Evolutionary conservation across 2,888 invertebrate genomes (phyloP), one percentile per base, ranked within the genome.

Genomic region (Drosophila parthenogenetica): DNA sequence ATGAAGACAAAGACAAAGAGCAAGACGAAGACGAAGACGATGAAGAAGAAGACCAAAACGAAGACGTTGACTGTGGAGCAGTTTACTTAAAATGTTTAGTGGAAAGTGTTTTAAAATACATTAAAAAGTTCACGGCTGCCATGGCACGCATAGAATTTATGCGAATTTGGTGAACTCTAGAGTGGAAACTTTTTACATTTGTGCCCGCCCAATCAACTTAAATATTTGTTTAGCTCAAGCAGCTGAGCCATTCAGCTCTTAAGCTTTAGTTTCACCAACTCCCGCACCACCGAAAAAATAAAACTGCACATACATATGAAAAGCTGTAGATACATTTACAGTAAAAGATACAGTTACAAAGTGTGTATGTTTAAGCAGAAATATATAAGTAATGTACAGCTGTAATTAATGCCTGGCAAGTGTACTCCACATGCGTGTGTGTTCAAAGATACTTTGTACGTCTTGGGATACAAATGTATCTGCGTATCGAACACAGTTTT

Each of bases 71-170:
- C 68, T 66, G 65, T 39, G 69, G 62, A 78, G 70, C 83, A 75
- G 83, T 85, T 85, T 81, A 89, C 88, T 81, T 89, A 87, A 86
- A 86, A 86, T 86, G 87, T 89, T 86, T 89, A 88, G 89, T 88
- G 89, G 89, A 87, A 87, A 87, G 86, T 87, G 89, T 87, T 87
- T 87, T 87, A 87, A 87, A 89, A 87, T 89, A 89, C 86, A 87
- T 87, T 87, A 87, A 87, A 88, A 87, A 87, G 87, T 87, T 87
- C 89, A 81, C 75, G 89, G 82, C 84, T 81, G 87, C 87, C 82
- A 72, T 70, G 87, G 84, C 89, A 87, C 89, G 89, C 87, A 89
- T 89, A 85, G 82, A 85, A 85, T 85, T 85, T 85, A 85, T 85
- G 84, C 89, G 89, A 87, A 87, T 82, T 85, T 85, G 77, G 84